Evolutionary conservation across 2,888 invertebrate genomes (phyloP), one percentile per base, ranked within the genome.

Genomic region (Sinotaia quadrata): DNA sequence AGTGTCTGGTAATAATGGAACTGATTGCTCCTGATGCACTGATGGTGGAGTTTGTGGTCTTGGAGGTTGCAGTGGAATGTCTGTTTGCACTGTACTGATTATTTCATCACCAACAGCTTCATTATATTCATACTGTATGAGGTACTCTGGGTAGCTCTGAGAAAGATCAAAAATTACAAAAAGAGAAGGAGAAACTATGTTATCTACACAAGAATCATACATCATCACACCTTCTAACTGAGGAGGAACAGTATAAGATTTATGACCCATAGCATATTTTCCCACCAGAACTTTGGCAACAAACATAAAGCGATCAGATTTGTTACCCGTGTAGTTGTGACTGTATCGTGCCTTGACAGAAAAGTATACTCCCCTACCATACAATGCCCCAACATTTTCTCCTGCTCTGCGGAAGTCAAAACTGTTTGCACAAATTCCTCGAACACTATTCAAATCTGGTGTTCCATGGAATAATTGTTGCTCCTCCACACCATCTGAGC

Each of bases 311-410:
- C 47, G 4, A 15, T 8, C 47, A 7, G 18, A 21, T 8, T 4
- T 1, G 47, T n/a, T 7, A 27, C 24, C 24, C 24, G 81, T 80
- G 62, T 80, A 84, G 71, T 79, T 78, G 44, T 84, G 81, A 18
- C 82, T 82, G 60, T 84, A 84, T 10, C 76, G 73, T 4, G 84
- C 78, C 49, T 78, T 69, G 41, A 72, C 70, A 33, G 84, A 82
- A 75, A 84, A 84, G 68, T 84, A 84, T 4, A 80, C 79, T 52
- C 84, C 84, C 81, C 73, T 49, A 29, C 80, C 80, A 70, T 75
- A 79, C 31, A 76, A 70, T 24, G 78, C 72, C 8, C 79, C 80
- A 0, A 36, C 52, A 67, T 80, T 72, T 60, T 77, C 76, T 24
- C 80, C 80, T 70, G 78, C 75, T 1, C 77, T 65, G 27, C 80